Base-by-base conservation (phyloP, 53 echinoderm and acorn worm species). In the Hippasteria phrygiana region DNA sequence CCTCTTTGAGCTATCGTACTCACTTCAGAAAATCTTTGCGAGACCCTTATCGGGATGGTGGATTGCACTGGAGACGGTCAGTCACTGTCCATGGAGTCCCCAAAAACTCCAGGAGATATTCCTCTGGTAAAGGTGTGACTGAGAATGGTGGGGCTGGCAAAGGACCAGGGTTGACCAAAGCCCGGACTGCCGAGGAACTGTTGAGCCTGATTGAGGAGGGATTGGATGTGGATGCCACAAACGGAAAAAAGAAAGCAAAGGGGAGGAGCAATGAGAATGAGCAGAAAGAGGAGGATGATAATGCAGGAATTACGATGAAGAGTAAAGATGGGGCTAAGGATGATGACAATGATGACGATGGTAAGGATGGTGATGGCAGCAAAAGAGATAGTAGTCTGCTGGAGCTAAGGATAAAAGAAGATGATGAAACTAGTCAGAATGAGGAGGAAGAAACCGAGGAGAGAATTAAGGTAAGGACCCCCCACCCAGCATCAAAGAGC, bases 21-120 rank as follows among this genome's bases (percentile, higher is more conserved):
- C 85, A 85, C 71, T 85, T 47, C 54, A 85, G 85, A 48, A 85
- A 85, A 35, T 85, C 85, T 53, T 65, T 85, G 17, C 70, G 71
- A 9, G 38, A 70, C n/a, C 84, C 70, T 2, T 3, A 12, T 0
- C 50, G 71, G 1, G 69, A 69, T 35, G 13, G 47, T 22, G 64
- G 70, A 29, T 48, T 70, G 7, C 85, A 67, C 20, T 85, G 85
- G 85, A 66, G 70, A 28, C 85, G 85, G 7, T 47, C 85, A 7
- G 70, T 85, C 53, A 85, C 85, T 16, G 51, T 85, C 53, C 85
- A 85, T 13, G 85, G 85, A 69, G 53, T 85, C 35, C 85, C 85
- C 9, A 85, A 85, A 71, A 37, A 85, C 71, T 85, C 71, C 0
- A 85, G 64, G 71, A 33, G 85, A 36, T 85, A 38, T 13, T 67